Base-by-base conservation (phyloP, 2,113 vertebrate species). In the Corapipo altera region DNA sequence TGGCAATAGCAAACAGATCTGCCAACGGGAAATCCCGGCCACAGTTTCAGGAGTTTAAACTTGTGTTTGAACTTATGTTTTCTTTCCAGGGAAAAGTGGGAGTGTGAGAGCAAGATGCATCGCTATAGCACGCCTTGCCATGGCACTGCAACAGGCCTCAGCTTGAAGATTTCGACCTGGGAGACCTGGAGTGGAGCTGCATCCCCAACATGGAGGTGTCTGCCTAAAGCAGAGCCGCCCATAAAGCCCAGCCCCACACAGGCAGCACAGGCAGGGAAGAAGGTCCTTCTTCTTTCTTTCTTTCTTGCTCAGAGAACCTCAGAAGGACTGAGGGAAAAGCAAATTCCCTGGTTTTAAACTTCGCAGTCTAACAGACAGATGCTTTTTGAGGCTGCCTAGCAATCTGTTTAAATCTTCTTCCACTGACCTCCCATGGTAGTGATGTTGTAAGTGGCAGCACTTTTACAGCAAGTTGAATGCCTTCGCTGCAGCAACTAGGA, bases 181-280 rank as follows among this genome's bases (percentile, higher is more conserved):
- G 43, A 52, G 71, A 27, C 0, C 30, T 33, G 27, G 41, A 83
- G 9, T 1, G 1, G 18, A 74, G 55, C 37, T 67, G 43, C 57
- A 71, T 24, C 23, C 11, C 17, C 12, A 59, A 11, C 7, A 7
- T 2, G 46, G 48, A 77, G 21, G 6, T 51, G 51, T 23, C n/a
- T 11, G 12, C 19, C n/a, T 35, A n/a, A 30, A 52, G 27, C 17
- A 3, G 30, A 13, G 8, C 35, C 19, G 11, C 22, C 49, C 2
- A 1, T 6, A 77, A 62, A 8, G 3, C 35, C 32, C 28, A 74
- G 22, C 24, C 21, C 20, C 33, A 15, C 2, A 2, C 0, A 0
- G 24, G 24, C 12, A 17, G 4, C 2, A 23, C 1, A 8, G 23
- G 8, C 28, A 66, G 35, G 27, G 28, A 70, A 64, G 33, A 62